Evolutionary conservation across 1,140 invertebrate species (phyloP), one percentile per base, ranked within the genome.

Genomic region (Neodiprion lecontei): DNA sequence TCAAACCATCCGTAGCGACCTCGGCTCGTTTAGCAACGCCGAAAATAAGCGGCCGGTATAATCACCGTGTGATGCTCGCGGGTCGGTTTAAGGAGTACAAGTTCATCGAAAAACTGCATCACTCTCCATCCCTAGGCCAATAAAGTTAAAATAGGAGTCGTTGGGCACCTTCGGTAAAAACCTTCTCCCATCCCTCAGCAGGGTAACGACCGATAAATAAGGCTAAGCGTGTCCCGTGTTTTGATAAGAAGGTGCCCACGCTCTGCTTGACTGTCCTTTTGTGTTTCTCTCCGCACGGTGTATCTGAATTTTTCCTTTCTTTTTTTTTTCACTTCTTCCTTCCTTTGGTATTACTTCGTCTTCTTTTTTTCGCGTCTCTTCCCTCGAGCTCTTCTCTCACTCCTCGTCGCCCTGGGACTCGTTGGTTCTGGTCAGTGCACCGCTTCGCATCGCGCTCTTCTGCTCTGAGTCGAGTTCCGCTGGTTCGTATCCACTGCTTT

Each of bases 191-290:
- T 48, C 14, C 61, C 53, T 48, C 23, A 53, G 12, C 23, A 78
- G 76, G 67, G 68, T 78, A 82, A 84, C 80, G 79, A 81, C 75
- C 78, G 77, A 83, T 84, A 83, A 84, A 83, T 83, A 81, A 82
- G 66, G 76, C 72, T 82, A 81, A 83, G 80, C 77, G 78, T 75
- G 73, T 23, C 69, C 61, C 77, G 78, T 83, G 82, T 83, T 84
- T 84, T 83, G 81, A 83, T 83, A 82, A 79, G 80, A 67, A 73
- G 76, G 48, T 68, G 75, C 72, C 73, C 7, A 67, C 69, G 70
- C 67, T 75, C 9, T 61, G 53, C 53, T 12, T 14, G 53, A 61
- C 4, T 40, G 28, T 40, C 28, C 28, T 40, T 61, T 61, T 61
- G 53, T 61, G 53, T 61, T 17, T 61, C 53, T 61, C 53, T 61